Conservation (phyloP, 37 sponge, comb jelly and placozoan genomes). For the Cliona cf. orientalis region DNA sequence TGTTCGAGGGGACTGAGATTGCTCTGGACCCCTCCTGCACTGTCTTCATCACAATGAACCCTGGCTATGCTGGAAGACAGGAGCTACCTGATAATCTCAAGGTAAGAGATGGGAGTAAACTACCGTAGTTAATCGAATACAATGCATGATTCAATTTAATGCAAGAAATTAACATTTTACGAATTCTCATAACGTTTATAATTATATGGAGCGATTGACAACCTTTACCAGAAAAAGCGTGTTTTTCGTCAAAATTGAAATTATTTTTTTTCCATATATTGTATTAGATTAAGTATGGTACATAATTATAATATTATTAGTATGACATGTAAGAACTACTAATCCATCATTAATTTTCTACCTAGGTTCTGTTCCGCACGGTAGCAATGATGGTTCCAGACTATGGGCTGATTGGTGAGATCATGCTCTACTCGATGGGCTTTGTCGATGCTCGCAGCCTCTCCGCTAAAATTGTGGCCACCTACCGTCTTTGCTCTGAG, state of each 20-base stretch:
- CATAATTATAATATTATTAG: neutral
- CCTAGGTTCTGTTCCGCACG: constrained; percentile 89
- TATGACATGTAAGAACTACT: neutral
- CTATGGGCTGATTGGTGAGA: constrained; percentile 98
- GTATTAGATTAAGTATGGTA: no score
- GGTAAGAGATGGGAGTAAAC: constrained; percentile 32
- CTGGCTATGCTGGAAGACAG: constrained; percentile 98
- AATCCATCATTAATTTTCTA: neutral
- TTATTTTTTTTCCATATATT: neutral
- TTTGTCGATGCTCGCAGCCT: constrained; percentile 97
- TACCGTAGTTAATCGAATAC: no score
- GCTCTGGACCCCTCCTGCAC: constrained; percentile 93
- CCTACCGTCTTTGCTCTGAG: constrained; percentile 95
- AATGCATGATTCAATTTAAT: neutral
- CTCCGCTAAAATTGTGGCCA: constrained; percentile 96
- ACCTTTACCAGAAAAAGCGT: neutral
- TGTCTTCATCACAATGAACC: constrained; percentile 99
- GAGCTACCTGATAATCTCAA: constrained; percentile 99
- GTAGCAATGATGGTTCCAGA: constrained; percentile 99
- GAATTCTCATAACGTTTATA: no score
- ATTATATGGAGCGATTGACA: neutral
- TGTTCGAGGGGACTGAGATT: constrained; percentile 97
- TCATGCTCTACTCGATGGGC: constrained; percentile 98
- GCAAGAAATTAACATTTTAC: neutral
- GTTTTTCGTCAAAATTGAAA: neutral